These are phyloP conservation scores for Zaprionus davidi DNA, from an alignment of 1,140 invertebrate species.

Conservation along the genomic window DNA sequence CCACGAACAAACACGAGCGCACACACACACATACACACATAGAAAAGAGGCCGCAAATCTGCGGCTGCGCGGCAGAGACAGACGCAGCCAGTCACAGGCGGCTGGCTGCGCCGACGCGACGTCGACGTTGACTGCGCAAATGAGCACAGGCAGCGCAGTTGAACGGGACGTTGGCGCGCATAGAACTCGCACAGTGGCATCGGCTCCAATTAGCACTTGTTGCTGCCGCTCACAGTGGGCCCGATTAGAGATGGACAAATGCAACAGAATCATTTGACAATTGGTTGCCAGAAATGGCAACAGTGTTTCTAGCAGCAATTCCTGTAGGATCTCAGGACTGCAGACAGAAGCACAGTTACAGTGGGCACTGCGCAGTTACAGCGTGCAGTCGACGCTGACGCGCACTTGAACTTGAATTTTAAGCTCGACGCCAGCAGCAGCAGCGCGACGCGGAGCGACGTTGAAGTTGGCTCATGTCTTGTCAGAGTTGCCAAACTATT, in stretches of 20 bases:
- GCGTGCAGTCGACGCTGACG: conserved; percentile 15
- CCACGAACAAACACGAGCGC: neutral
- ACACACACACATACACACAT: conserved; percentile 9
- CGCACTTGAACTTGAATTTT: conserved; percentile 73
- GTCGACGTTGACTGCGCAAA: conserved; percentile 66
- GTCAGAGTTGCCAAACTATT: conserved; percentile 18
- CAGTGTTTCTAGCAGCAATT: conserved; percentile 4
- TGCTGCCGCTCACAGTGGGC: conserved; percentile 19
- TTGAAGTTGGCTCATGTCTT: conserved; percentile 29
- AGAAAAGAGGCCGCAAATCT: conserved; percentile 30
- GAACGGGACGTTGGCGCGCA: conserved; percentile 19
- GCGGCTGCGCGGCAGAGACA: conserved; percentile 20
- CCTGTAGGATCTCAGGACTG: conserved; percentile 27
- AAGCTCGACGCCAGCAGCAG: conserved; percentile 1
- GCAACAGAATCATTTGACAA: conserved; percentile 31
- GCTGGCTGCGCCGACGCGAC: conserved; percentile 41
- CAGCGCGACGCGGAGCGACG: conserved; percentile 6
- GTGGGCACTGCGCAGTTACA: conserved; percentile 1
- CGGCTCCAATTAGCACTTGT: conserved; percentile 49
- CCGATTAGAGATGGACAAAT: conserved; percentile 32
- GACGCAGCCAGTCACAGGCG: conserved; percentile 42
- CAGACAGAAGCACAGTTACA: neutral
- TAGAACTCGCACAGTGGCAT: conserved; percentile 37
- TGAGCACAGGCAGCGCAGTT: conserved; percentile 57
- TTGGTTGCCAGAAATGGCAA: conserved; percentile 18